Conservation (phyloP, 2,113 vertebrate species). For the Apodemus sylvaticus region DNA sequence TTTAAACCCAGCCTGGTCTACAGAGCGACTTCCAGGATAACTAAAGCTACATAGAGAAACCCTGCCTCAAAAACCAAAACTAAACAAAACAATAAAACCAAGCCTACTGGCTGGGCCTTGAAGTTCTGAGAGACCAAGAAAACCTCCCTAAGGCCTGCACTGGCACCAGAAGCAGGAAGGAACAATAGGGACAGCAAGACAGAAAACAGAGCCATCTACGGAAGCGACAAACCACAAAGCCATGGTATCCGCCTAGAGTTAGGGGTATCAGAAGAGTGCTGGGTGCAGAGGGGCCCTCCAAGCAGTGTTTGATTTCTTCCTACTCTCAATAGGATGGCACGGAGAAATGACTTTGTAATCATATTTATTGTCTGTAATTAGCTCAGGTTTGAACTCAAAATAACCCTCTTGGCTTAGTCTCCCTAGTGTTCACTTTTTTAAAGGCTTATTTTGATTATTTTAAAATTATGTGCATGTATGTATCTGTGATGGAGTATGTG, state of each 20-base stretch:
- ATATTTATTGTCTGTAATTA: neutral
- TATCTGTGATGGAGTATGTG: neutral
- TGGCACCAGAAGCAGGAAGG: neutral
- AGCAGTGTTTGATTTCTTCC: slow-evolving; percentile 50
- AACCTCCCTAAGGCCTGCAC: neutral
- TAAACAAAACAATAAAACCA: neutral
- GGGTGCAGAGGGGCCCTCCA: neutral
- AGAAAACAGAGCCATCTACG: neutral
- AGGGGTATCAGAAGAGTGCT: neutral
- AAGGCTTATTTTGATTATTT: neutral
- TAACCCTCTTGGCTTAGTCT: neutral
- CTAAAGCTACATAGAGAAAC: neutral
- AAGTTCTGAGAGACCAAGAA: slow-evolving; percentile 1
- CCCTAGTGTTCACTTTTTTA: neutral
- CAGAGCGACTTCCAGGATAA: neutral
- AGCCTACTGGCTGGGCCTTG: neutral
- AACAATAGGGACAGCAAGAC: neutral
- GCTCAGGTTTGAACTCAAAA: neutral
- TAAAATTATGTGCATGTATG: neutral
- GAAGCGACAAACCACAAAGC: neutral
- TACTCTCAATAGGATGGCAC: slow-evolving; percentile 30
- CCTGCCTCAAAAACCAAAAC: neutral
- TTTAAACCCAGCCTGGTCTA: neutral
- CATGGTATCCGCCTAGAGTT: neutral
- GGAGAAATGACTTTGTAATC: slow-evolving; percentile 11